Evolutionary conservation across 2,888 invertebrate species (phyloP), one percentile per base, ranked within the genome.

Genomic region (Zeuzera pyrina): DNA sequence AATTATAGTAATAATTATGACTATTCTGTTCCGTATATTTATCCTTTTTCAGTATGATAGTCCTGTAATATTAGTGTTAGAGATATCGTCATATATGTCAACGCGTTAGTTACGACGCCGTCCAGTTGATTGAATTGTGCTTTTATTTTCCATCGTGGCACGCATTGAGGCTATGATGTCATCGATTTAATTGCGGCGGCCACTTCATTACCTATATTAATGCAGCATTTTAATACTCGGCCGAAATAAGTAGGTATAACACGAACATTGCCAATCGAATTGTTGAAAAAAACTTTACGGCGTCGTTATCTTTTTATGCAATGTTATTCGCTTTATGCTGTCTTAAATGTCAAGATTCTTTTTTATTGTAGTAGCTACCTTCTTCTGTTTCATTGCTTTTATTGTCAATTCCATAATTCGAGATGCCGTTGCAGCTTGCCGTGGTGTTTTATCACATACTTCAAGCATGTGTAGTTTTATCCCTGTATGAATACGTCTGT

Each of bases 161-260:
- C 62, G 57, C 60, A 62, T 56, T 51, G 53, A 52, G 52, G 57
- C 49, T 57, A 69, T 79, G 77, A 77, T 71, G 71, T 78, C 79
- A 77, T 77, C 73, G 66, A 68, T 71, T 71, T 78, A 76, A 78
- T 77, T 76, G 74, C 57, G 66, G 42, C 55, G 59, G 47, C 59
- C 64, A 59, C 67, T 71, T 68, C 67, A 69, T 70, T 72, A 76
- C 63, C 55, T 60, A 64, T 62, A 65, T 39, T 32, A 64, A 60
- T 11, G 49, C 56, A 51, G 58, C 64, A 61, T 55, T 60, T 58
- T 55, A 58, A 56, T 60, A 49, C 46, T 53, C 53, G 38, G 47
- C 48, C 49, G 47, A 51, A 54, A 51, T 54, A 55, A 52, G 47
- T 54, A 25, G 25, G 13, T 25, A 45, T 45, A 46, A 39, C 39